Conservation (phyloP, 2,888 invertebrate species). For the Smittia sp. region DNA sequence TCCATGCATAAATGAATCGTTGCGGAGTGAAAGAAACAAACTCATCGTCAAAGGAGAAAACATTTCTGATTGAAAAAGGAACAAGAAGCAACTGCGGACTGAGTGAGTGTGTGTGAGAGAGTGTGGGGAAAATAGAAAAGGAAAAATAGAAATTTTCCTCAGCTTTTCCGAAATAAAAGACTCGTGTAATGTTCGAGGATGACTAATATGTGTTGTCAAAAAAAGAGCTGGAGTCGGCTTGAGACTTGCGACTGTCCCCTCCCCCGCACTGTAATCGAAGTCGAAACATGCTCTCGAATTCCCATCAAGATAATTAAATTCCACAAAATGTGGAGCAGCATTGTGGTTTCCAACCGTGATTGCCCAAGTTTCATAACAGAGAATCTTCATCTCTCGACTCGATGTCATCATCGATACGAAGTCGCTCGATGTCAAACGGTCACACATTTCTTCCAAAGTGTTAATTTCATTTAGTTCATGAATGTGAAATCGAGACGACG, state of each 20-base stretch:
- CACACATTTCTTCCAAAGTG: not conserved
- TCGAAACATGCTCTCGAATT: not conserved
- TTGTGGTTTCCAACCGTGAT: no score
- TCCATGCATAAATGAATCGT: no score
- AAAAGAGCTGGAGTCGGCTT: not conserved
- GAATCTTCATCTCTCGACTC: no score
- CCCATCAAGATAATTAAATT: not conserved
- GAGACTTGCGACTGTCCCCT: not conserved
- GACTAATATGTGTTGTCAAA: slow-evolving; percentile 25
- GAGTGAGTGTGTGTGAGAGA: not conserved
- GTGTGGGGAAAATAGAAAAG: slow-evolving; percentile 26
- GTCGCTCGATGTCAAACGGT: slow-evolving; percentile 6
- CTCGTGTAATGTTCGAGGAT: slow-evolving; percentile 12
- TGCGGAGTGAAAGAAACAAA: no score
- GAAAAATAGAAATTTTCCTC: slow-evolving; percentile 20
- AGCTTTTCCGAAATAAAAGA: slow-evolving; percentile 24
- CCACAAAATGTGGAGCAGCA: not conserved
- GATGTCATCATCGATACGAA: not conserved
- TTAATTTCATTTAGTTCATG: slow-evolving; percentile 15
- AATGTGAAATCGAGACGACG: slow-evolving; percentile 5
- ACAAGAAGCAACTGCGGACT: slow-evolving; percentile 18
- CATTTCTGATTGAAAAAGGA: slow-evolving; percentile 22
- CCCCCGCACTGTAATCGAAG: not conserved
- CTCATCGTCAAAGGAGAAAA: slow-evolving; percentile 9
- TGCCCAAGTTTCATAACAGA: no score